Evolutionary conservation across 2,888 invertebrate species (phyloP).

Genomic region (Hydrotaea diabolus): DNA sequence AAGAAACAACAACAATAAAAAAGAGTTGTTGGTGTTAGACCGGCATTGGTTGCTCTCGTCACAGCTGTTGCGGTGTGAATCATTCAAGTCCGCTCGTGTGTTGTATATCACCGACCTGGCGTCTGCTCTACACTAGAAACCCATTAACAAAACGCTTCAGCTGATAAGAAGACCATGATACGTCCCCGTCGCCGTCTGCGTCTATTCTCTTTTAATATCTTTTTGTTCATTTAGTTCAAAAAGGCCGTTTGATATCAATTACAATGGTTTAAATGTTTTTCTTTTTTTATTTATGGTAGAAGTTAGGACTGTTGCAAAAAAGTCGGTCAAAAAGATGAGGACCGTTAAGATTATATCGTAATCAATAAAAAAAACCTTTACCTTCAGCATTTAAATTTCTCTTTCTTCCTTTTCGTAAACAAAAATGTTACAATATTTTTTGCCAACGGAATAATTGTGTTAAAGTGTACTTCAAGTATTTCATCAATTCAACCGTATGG

Average conservation of each 20-base stretch:
- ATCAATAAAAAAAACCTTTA: background rate
- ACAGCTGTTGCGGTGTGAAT: background rate
- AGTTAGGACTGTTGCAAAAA: background rate
- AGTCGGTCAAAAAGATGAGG: background rate
- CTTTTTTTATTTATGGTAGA: background rate
- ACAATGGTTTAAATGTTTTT: background rate
- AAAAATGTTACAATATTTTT: no score
- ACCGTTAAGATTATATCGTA: background rate
- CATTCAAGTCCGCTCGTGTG: background rate
- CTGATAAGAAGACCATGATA: conserved; percentile 5
- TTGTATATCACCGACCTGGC: background rate
- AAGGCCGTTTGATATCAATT: conserved; percentile 13
- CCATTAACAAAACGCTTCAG: conserved; percentile 30
- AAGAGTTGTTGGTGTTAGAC: background rate
- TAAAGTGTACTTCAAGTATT: no score
- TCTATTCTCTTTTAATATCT: background rate
- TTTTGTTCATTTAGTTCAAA: background rate
- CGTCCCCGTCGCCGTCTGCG: background rate
- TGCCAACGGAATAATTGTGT: no score
- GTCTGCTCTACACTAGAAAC: conserved; percentile 16
- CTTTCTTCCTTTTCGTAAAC: background rate
- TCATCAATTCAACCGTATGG: no score
- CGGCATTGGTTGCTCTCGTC: background rate
- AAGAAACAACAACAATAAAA: no score
- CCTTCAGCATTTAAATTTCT: no score